A percentile compares a stretch with the other conserved stretches of the same genome.
Evolutionary conservation across 2,888 invertebrate genomes (phyloP).

Genomic region (Epinotia bilunana): DNA sequence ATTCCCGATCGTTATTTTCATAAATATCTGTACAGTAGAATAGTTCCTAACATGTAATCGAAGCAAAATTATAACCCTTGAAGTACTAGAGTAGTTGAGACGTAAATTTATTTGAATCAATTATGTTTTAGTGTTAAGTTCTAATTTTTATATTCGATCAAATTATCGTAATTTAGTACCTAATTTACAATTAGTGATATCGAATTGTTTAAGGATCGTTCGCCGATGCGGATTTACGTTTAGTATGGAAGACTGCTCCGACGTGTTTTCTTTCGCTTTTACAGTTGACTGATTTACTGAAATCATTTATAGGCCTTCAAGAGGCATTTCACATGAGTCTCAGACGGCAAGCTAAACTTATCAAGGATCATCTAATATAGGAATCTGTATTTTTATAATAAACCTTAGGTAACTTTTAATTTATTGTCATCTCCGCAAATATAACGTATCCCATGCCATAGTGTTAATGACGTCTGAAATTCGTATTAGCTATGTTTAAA

Average conservation of each 20-base stretch:
- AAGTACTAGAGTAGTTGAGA: slow-evolving; percentile 66
- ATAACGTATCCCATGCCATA: slow-evolving; percentile 60
- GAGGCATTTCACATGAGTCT: slow-evolving; percentile 79
- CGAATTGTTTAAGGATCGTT: slow-evolving; percentile 62
- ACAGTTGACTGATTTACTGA: slow-evolving; percentile 45
- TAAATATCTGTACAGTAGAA: slow-evolving; percentile 79
- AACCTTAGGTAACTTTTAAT: slow-evolving; percentile 70
- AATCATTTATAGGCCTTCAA: slow-evolving; percentile 59
- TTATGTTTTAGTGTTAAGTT: slow-evolving; percentile 64
- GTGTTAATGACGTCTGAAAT: slow-evolving; percentile 52
- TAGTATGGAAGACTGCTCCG: slow-evolving; percentile 80
- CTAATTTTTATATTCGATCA: slow-evolving; percentile 68
- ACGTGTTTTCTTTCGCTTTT: slow-evolving; percentile 61
- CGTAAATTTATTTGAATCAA: slow-evolving; percentile 65
- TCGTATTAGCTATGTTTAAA: slow-evolving; percentile 59
- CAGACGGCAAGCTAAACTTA: slow-evolving; percentile 79
- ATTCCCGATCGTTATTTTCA: slow-evolving; percentile 67
- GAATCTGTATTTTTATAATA: slow-evolving; percentile 82
- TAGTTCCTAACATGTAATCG: slow-evolving; percentile 83
- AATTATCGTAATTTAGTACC: slow-evolving; percentile 66
- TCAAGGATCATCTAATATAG: slow-evolving; percentile 79
- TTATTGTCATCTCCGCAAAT: slow-evolving; percentile 58
- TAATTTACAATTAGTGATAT: slow-evolving; percentile 65
- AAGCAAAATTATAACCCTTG: slow-evolving; percentile 80
- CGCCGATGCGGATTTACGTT: slow-evolving; percentile 65